Base-by-base conservation (phyloP, 1,140 invertebrate species). In the Belonocnema kinseyi region DNA sequence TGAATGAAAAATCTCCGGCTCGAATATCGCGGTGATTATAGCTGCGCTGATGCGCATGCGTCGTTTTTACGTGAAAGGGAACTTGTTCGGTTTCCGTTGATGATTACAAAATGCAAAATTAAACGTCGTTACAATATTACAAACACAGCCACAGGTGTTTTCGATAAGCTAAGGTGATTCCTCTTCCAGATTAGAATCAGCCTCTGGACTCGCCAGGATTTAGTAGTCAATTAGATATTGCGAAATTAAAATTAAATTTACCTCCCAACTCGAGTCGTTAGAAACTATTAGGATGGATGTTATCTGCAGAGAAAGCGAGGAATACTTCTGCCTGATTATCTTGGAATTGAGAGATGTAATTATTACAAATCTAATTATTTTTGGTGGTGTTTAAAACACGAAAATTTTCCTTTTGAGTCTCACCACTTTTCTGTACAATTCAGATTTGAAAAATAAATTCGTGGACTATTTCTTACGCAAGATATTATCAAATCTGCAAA, bases 261-360 rank as follows among this genome's bases (percentile, higher is more conserved):
- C 16, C 53, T 19, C 16, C 17, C 8, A 54, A 54, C 53, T 54
- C n/a, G 53, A n/a, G 53, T 16, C 3, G n/a, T 54, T 54, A 17
- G 8, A 54, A 54, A 54, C n/a, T n/a, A 54, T 54, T 19, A 17
- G 7, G 17, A 54, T 54, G n/a, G 6, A 6, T 54, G n/a, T 54
- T 54, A 54, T 54, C n/a, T 17, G 4, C 53, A 19, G 72, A 46
- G 77, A 81, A 73, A 76, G 66, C 33, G 50, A 73, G 77, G 56
- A 79, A 81, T 81, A 76, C 77, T 75, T 79, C 73, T 76, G 74
- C 50, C 53, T 14, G 50, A 56, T 26, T 26, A 26, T 26, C 66
- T 52, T 73, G 50, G 52, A 75, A 61, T 50, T 16, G 14, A 4
- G 26, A 33, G 26, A 33, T 5, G 5, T 33, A 3, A 33, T 33